Evolutionary conservation across 2,888 invertebrate species (phyloP), one percentile per base, ranked within the genome.

Genomic region (Drosophila subquinaria): DNA sequence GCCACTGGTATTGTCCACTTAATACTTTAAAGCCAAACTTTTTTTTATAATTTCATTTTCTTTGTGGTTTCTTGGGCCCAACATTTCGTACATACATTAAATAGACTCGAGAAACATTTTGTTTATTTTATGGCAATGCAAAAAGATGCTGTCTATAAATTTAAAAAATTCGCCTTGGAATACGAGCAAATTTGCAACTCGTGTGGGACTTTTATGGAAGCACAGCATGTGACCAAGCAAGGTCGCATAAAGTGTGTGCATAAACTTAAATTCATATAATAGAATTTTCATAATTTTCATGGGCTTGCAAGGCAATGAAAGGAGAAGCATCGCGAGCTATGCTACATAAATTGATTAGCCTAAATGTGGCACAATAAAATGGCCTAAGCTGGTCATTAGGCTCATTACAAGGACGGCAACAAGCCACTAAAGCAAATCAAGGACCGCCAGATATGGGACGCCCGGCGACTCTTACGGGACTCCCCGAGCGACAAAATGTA

Each of bases 271-370:
- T 67, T 47, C 55, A 35, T 45, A 57, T 59, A 57, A 57, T 59
- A 38, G 43, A 61, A 73, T 60, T 73, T 73, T 56, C 36, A 51
- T 59, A 60, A 59, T 59, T 66, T 55, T n/a, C 48, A 27, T 45
- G 20, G 17, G 20, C 3, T 23, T 42, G 43, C 0, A 13, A 30
- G 20, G 6, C 5, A 38, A n/a, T 5, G 35, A 9, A 8, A 20
- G 35, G 10, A 23, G 20, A 10, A 11, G 17, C 11, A 11, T 15
- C 4, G 33, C 8, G n/a, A 55, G 50, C 27, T 52, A 40, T 53
- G 75, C 36, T 43, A 56, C 80, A 73, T 81, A 81, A 81, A 81
- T 80, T 83, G 81, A 81, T 81, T 75, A 79, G 62, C 23, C 63
- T 48, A 50, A 73, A 79, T 63, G 63, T 63, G 50, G 38, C 9